These are phyloP conservation scores for Euschistus heros DNA, from an alignment of 1,140 invertebrate species.

Conservation along the genomic window DNA sequence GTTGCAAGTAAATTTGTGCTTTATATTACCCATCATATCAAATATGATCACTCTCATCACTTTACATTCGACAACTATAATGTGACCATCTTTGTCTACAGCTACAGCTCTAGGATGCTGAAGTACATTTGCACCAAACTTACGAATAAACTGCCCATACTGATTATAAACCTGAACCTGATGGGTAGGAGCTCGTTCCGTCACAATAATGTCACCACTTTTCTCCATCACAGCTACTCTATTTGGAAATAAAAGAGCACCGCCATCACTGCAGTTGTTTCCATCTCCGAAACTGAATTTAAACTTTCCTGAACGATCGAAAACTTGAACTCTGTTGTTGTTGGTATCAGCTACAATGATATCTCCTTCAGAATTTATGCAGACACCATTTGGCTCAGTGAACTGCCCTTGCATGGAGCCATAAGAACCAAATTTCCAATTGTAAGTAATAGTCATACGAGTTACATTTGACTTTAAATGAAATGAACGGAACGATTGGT, in stretches of 20 bases:
- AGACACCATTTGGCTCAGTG: slow-evolving; percentile 96
- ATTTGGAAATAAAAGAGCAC: slow-evolving; percentile 95
- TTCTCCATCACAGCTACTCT: slow-evolving; percentile 93
- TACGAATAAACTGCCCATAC: slow-evolving; percentile 98
- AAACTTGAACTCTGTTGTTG: slow-evolving; percentile 97
- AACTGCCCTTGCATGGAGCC: slow-evolving; percentile 98
- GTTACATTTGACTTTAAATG: slow-evolving; percentile 82
- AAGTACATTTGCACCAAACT: slow-evolving; percentile 96
- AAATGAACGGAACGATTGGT: slow-evolving; percentile 40
- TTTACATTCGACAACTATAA: slow-evolving; percentile 99
- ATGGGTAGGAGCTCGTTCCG: slow-evolving; percentile 92
- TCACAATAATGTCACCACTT: slow-evolving; percentile 97
- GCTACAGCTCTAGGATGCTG: slow-evolving; percentile 96
- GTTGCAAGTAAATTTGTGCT: slow-evolving; percentile 96
- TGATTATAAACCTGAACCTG: slow-evolving; percentile 99
- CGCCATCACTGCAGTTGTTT: slow-evolving; percentile 69
- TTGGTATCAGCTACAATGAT: slow-evolving; percentile 99
- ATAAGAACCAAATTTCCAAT: slow-evolving; percentile 99
- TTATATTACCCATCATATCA: slow-evolving; percentile 89
- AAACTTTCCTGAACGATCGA: slow-evolving; percentile 97
- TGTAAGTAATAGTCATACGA: slow-evolving; percentile 98
- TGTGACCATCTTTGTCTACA: slow-evolving; percentile 93
- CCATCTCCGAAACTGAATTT: slow-evolving; percentile 99
- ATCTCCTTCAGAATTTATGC: slow-evolving; percentile 97
- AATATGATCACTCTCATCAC: slow-evolving; percentile 99